Conservation (phyloP, 2,888 invertebrate species). For the Molanna angustata region DNA sequence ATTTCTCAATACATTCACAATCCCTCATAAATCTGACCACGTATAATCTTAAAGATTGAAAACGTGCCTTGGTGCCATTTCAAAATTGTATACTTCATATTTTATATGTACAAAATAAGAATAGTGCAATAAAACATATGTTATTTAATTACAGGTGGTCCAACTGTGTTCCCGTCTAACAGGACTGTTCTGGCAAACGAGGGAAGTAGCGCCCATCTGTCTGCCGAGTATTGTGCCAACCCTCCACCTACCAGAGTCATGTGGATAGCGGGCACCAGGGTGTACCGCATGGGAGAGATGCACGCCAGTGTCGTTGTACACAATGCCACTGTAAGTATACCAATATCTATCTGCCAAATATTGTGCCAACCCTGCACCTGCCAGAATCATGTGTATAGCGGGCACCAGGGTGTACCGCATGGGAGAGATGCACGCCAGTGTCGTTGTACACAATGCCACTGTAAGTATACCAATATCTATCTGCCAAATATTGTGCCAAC, state of each 20-base stretch:
- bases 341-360: slow-evolving; percentile 61
- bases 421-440: slow-evolving; percentile 49
- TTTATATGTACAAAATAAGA: too few relatives aligned
- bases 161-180: slow-evolving; percentile 58
- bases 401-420: slow-evolving; percentile 54
- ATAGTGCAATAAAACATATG: too few relatives aligned
- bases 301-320: slow-evolving; percentile 51
- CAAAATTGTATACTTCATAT: too few relatives aligned
- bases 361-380: slow-evolving; percentile 66
- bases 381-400: slow-evolving; percentile 61
- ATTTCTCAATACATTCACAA: too few relatives aligned
- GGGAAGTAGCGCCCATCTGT: slow-evolving; percentile 58
- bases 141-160: slow-evolving; percentile 57
- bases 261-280: slow-evolving; percentile 59
- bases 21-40: too few relatives aligned
- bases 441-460: slow-evolving; percentile 53
- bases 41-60: too few relatives aligned
- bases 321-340: slow-evolving; percentile 52
- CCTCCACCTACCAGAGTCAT: slow-evolving; percentile 60
- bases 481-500: slow-evolving; percentile 67
- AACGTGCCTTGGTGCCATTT: too few relatives aligned
- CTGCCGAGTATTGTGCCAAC: slow-evolving; percentile 67
- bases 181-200: slow-evolving; percentile 59
- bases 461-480: slow-evolving; percentile 56
- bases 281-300: slow-evolving; percentile 54